phyloP scores from a whole-genome alignment of 1,140 invertebrate genomes.

The Macrobrachium nipponense region DNA sequence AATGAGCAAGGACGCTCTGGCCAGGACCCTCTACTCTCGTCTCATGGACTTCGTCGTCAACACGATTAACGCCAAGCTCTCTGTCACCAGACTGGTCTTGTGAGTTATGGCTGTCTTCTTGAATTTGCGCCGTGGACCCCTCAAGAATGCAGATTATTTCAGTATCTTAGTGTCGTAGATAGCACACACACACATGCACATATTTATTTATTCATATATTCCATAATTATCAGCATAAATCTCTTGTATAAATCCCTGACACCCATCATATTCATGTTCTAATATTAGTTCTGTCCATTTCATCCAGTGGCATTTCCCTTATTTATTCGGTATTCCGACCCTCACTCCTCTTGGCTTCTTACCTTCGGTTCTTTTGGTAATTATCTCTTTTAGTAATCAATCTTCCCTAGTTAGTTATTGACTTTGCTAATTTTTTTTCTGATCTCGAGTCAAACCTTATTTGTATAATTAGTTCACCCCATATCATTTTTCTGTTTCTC shows the following conservation, averaged over 20 bases:
- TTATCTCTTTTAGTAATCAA: neutral
- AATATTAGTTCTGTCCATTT: neutral
- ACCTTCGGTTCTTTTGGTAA: neutral
- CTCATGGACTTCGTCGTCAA: constrained; percentile 57
- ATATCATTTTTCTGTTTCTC: neutral
- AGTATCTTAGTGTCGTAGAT: no score
- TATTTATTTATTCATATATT: no score
- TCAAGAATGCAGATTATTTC: no score
- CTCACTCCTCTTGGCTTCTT: neutral
- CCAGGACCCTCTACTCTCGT: constrained; percentile 81
- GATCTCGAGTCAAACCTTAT: neutral
- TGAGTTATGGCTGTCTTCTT: constrained; percentile 6
- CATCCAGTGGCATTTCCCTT: neutral
- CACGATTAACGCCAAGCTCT: constrained; percentile 43
- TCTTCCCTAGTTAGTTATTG: neutral
- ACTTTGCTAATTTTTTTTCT: neutral
- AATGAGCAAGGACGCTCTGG: constrained; percentile 82
- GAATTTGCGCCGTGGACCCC: neutral
- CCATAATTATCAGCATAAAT: no score
- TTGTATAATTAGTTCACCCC: neutral
- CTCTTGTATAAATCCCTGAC: no score
- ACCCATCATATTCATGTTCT: neutral
- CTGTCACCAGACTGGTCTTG: constrained; percentile 50
- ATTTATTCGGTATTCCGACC: neutral
- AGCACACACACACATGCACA: no score